A percentile compares a stretch with the other conserved stretches of the same genome.
These are phyloP conservation scores for Hipposideros larvatus DNA, from an alignment of 2,797 vertebrate genomes.

Conservation along the genomic window DNA sequence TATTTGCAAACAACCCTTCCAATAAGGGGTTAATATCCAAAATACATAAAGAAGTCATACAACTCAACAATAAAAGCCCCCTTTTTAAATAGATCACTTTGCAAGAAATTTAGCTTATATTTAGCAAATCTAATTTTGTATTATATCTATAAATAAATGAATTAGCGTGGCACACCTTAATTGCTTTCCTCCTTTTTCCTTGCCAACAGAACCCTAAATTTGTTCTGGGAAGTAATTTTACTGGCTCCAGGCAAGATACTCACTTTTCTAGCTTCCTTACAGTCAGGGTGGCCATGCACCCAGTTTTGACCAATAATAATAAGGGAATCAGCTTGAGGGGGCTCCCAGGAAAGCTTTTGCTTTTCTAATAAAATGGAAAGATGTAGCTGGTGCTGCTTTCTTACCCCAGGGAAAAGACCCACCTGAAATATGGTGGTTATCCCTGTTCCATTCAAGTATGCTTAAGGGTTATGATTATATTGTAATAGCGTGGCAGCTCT, in stretches of 20 bases:
- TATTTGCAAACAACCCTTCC: too few relatives aligned
- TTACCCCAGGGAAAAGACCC: neutral
- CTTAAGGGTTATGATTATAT: neutral
- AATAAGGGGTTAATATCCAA: too few relatives aligned
- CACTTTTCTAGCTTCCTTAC: neutral
- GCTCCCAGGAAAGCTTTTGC: neutral
- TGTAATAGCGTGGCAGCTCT: neutral
- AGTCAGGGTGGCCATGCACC: neutral
- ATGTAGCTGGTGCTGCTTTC: neutral
- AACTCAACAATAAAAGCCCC: neutral
- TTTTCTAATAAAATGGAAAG: neutral
- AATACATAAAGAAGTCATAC: too few relatives aligned
- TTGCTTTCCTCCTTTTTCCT: neutral
- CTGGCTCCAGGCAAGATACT: neutral
- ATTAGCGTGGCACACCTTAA: neutral
- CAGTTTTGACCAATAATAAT: neutral
- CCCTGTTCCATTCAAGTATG: neutral
- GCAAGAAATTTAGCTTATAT: neutral
- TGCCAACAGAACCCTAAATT: neutral
- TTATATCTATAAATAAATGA: constrained; percentile 26
- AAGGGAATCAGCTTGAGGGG: neutral
- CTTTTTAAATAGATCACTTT: neutral
- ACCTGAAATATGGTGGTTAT: neutral
- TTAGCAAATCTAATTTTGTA: constrained; percentile 36
- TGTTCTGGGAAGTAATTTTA: constrained; percentile 5